phyloP scores from a whole-genome alignment of 2,888 invertebrate species.

The Paralinhomoeus sp. region DNA sequence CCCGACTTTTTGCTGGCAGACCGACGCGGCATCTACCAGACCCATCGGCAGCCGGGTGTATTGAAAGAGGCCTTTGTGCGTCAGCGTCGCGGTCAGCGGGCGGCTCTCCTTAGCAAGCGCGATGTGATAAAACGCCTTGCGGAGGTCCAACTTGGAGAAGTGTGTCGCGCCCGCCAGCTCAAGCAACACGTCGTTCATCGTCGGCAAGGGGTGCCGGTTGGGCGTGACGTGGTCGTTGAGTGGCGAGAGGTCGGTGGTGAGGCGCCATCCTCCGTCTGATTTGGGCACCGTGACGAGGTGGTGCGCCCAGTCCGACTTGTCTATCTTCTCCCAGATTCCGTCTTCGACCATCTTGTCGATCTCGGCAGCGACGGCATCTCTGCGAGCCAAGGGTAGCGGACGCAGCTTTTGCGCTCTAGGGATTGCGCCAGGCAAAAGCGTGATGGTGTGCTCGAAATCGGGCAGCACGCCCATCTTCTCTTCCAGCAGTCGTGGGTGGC shows the following conservation, averaged over 20 bases:
- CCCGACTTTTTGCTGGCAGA: not conserved
- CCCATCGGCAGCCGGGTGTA: slow-evolving; percentile 1
- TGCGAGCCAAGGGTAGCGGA: not conserved
- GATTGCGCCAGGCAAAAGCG: too few species aligned
- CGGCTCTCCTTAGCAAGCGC: not conserved
- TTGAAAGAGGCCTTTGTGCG: not conserved
- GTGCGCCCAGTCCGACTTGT: not conserved
- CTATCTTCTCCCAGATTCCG: not conserved
- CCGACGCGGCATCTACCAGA: not conserved
- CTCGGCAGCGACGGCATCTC: not conserved
- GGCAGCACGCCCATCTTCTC: too few species aligned
- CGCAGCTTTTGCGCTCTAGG: too few species aligned
- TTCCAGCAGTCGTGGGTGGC: too few species aligned
- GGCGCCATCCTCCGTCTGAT: not conserved
- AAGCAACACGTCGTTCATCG: not conserved
- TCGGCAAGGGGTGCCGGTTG: not conserved
- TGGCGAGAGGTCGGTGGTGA: not conserved
- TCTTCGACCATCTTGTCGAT: not conserved
- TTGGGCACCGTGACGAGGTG: not conserved
- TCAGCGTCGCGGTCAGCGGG: not conserved
- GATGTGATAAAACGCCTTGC: not conserved
- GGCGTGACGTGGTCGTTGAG: not conserved
- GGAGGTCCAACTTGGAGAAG: not conserved
- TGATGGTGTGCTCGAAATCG: too few species aligned
- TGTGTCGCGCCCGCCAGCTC: not conserved